Evolutionary conservation across 2,888 invertebrate species (phyloP).

Genomic region (Morpho achilles): DNA sequence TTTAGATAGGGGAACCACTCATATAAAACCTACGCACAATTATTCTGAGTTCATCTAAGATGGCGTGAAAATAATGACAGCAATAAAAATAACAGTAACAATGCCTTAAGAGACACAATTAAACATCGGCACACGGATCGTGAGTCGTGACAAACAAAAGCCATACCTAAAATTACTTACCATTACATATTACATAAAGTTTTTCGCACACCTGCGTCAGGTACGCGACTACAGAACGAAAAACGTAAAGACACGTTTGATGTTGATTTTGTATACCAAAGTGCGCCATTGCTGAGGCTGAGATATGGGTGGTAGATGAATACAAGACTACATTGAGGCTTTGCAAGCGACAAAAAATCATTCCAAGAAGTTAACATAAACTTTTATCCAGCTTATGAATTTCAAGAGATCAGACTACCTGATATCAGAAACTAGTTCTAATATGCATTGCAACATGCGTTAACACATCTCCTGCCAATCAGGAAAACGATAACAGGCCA

Average conservation of each 20-base stretch:
- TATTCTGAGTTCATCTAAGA: conserved; percentile 17
- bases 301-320: too few species aligned
- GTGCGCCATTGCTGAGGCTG: background rate
- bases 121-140: conserved; percentile 39
- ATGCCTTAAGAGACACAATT: conserved; percentile 27
- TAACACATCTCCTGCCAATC: too few species aligned
- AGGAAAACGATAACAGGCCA: too few species aligned
- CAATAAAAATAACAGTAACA: conserved; percentile 33
- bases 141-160: conserved; percentile 60
- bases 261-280: background rate
- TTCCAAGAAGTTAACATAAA: too few species aligned
- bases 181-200: conserved; percentile 16
- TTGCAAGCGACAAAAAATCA: too few species aligned
- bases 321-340: too few species aligned
- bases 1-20: too few species aligned
- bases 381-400: too few species aligned
- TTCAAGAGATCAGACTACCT: too few species aligned
- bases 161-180: conserved; percentile 46
- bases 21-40: conserved; percentile 12
- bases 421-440: too few species aligned
- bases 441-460: too few species aligned
- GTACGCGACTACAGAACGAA: too few species aligned
- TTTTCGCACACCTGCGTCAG: conserved; percentile 1
- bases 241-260: background rate
- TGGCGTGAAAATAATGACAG: conserved; percentile 30